Conservation (phyloP, 2,888 invertebrate species). For the Brachyopa scutellaris region DNA sequence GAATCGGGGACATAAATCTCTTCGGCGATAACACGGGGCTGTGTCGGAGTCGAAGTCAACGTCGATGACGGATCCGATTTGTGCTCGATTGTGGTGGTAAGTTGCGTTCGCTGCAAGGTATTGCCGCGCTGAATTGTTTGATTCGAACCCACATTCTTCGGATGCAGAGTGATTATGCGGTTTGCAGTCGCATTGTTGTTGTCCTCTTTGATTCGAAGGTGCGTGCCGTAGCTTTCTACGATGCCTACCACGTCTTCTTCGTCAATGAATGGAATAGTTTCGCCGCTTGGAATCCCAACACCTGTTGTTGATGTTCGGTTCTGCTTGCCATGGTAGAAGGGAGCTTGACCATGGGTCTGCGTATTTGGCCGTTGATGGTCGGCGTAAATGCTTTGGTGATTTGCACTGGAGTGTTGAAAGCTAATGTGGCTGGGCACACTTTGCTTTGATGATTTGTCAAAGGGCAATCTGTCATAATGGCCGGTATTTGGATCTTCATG, state of each 20-base stretch:
- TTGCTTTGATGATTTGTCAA: slow-evolving; percentile 47
- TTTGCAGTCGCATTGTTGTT: slow-evolving; percentile 32
- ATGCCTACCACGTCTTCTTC: slow-evolving; percentile 60
- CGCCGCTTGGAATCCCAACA: slow-evolving; percentile 33
- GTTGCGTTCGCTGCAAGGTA: slow-evolving; percentile 29
- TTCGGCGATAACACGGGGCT: slow-evolving; percentile 12
- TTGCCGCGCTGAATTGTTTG: slow-evolving; percentile 66
- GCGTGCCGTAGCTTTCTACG: slow-evolving; percentile 50
- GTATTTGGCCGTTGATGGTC: slow-evolving; percentile 1
- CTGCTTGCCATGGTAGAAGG: slow-evolving; percentile 13
- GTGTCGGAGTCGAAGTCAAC: not conserved
- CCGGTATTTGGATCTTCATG: slow-evolving; percentile 42
- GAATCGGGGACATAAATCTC: slow-evolving; percentile 19
- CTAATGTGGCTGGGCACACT: slow-evolving; percentile 2
- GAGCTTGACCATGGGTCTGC: slow-evolving; percentile 17
- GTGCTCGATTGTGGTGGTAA: slow-evolving; percentile 17
- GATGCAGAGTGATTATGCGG: slow-evolving; percentile 71
- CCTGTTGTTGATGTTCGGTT: slow-evolving; percentile 20
- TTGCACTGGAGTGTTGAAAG: slow-evolving; percentile 30
- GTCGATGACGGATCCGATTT: slow-evolving; percentile 25
- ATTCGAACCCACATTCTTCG: slow-evolving; percentile 65
- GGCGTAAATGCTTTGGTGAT: not conserved
- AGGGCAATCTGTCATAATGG: slow-evolving; percentile 64
- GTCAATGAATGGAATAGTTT: slow-evolving; percentile 73
- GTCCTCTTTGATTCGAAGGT: slow-evolving; percentile 51